Evolutionary conservation across 1,140 invertebrate species (phyloP), one percentile per base, ranked within the genome.

Genomic region (Drosophila leontia): DNA sequence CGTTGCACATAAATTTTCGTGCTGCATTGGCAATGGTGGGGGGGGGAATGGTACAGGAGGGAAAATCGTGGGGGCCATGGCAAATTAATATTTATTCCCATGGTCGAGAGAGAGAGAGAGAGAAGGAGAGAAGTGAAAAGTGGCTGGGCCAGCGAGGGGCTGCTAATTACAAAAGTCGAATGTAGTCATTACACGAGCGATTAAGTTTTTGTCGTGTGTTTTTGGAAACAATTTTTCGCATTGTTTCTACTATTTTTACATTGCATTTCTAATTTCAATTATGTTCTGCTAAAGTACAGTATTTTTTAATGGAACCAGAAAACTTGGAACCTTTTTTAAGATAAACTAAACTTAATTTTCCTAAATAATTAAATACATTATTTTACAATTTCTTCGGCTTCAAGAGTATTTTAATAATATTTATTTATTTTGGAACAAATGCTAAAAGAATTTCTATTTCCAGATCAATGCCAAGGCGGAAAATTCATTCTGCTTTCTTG

Each of bases 141-240:
- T 39, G 41, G 35, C 50, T 72, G 62, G 62, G 35, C 64, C 70
- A 48, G 55, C 77, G 82, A 82, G 72, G 72, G 79, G 70, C 77
- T 91, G 87, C 86, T 91, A 91, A 91, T 91, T 91, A 91, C 87
- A 87, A 91, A 86, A 86, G 86, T 91, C 86, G 87, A 90, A 90
- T 90, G 87, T 84, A 90, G 86, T 91, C 82, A 90, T 90, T 90
- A 91, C 86, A 90, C 87, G 79, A 90, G 60, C 86, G 82, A 90
- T 90, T 90, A 90, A 82, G 87, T 91, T 91, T 91, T 87, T 86
- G 83, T 86, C 82, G 80, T 86, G 82, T 82, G 70, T 71, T 87
- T 87, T 80, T 72, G 80, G 80, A 67, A 72, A 62, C 57, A 59
- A 55, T 72, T 81, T 81, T 65, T 63, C 51, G 19, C 12, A 34